phyloP scores from a whole-genome alignment of 2,888 invertebrate species.

The Norana najaformis region DNA sequence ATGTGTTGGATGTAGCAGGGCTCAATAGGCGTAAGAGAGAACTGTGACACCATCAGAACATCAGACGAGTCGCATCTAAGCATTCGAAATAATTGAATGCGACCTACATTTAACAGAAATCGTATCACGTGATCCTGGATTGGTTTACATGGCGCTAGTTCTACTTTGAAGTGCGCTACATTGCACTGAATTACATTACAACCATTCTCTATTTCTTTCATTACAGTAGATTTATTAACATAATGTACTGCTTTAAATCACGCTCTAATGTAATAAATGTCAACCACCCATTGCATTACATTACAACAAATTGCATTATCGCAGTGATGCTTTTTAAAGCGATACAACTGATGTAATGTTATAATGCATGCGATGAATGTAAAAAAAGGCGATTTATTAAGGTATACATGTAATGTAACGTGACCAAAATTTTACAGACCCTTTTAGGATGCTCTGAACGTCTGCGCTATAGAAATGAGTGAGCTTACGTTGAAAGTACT shows the following conservation, averaged over 20 bases:
- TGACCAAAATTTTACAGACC: too few relatives aligned
- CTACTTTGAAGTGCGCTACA: background rate
- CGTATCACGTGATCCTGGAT: background rate
- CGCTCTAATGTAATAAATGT: too few relatives aligned
- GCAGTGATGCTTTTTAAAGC: too few relatives aligned
- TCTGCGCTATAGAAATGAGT: background rate
- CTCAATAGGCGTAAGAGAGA: background rate
- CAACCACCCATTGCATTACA: too few relatives aligned
- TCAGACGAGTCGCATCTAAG: background rate
- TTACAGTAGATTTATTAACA: too few relatives aligned
- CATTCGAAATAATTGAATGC: background rate
- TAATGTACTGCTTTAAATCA: too few relatives aligned
- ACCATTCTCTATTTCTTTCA: too few relatives aligned
- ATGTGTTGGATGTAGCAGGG: background rate
- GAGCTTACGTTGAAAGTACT: conserved; percentile 56
- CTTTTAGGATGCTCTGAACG: background rate
- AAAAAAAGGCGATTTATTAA: too few relatives aligned
- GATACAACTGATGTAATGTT: too few relatives aligned
- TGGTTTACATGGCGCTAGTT: background rate
- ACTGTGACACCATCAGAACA: background rate
- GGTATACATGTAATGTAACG: too few relatives aligned
- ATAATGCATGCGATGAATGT: too few relatives aligned
- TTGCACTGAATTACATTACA: too few relatives aligned
- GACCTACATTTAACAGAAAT: background rate
- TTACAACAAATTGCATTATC: background rate